phyloP scores from a whole-genome alignment of 2,888 invertebrate genomes.

The Macrophya annulata region DNA sequence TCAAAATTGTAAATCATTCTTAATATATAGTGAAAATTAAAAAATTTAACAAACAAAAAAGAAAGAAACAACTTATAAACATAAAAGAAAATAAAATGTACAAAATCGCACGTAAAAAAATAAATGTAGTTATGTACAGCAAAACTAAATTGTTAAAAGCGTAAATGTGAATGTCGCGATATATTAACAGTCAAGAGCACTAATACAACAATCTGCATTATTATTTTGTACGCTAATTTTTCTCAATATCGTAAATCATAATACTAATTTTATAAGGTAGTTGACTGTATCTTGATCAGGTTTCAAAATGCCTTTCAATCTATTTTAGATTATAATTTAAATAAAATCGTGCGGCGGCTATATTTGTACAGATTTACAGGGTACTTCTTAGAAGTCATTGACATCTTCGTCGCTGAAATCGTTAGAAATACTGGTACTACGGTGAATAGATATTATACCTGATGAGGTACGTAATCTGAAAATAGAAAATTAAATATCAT shows the following conservation, averaged over 20 bases:
- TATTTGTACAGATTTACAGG: constrained; percentile 68
- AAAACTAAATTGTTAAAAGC: constrained; percentile 44
- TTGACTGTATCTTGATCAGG: constrained; percentile 4
- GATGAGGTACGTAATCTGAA: constrained; percentile 61
- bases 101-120: constrained; percentile 28
- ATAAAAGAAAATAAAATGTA: constrained; percentile 41
- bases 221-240: constrained; percentile 6
- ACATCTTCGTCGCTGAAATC: constrained; percentile 61
- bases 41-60: constrained; percentile 31
- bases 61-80: constrained; percentile 21
- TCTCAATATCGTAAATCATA: constrained; percentile 12
- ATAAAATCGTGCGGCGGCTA: constrained; percentile 51
- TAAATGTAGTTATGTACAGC: constrained; percentile 44
- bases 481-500: constrained; percentile 54
- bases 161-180: constrained; percentile 42
- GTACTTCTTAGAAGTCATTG: constrained; percentile 57
- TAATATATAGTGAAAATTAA: not conserved
- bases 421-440: constrained; percentile 54
- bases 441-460: constrained; percentile 51
- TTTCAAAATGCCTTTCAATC: constrained; percentile 8
- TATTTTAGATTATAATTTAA: not conserved
- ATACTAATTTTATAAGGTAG: constrained; percentile 9
- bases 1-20: constrained; percentile 31
- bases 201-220: not conserved
- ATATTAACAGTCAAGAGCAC: constrained; percentile 6